A percentile compares a stretch with the other conserved stretches of the same genome.
These are phyloP conservation scores for Gallinago stenura DNA, from an alignment of 2,797 vertebrate species.

Conservation along the genomic window DNA sequence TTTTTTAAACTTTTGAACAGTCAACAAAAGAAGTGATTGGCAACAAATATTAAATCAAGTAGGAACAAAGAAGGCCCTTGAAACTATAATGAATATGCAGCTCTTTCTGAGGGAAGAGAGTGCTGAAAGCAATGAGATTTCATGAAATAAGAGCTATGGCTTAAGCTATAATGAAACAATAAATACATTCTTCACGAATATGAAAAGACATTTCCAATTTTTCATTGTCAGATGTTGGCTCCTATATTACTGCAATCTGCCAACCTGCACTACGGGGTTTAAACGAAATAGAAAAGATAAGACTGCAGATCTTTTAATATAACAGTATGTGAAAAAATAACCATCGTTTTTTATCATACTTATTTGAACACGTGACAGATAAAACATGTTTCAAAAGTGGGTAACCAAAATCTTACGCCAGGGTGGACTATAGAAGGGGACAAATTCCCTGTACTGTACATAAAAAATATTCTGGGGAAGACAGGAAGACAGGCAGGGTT, in stretches of 20 bases:
- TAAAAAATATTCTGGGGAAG: neutral
- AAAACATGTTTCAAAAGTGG: neutral
- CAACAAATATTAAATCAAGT: constrained; percentile 46
- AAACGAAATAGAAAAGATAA: constrained; percentile 35
- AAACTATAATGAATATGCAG: constrained; percentile 23
- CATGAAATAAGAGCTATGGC: neutral
- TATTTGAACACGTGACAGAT: neutral
- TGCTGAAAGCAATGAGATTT: constrained; percentile 11
- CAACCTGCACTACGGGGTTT: neutral
- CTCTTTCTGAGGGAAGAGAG: neutral
- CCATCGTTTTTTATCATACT: neutral
- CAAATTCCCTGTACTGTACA: neutral
- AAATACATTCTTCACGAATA: neutral
- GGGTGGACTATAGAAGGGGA: neutral
- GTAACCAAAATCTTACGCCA: neutral
- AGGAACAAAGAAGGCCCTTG: constrained; percentile 30
- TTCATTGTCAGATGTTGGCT: constrained; percentile 26
- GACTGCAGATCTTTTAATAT: constrained; percentile 34
- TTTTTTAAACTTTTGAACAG: constrained; percentile 13
- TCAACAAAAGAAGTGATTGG: constrained; percentile 43
- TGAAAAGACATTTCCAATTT: constrained; percentile 27
- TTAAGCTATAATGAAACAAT: constrained; percentile 31
- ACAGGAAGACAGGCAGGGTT: neutral
- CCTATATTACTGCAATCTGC: constrained; percentile 41
- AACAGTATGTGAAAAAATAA: neutral